Evolutionary conservation across 2,113 vertebrate genomes (phyloP).

Genomic region (Ramphastos sulfuratus): DNA sequence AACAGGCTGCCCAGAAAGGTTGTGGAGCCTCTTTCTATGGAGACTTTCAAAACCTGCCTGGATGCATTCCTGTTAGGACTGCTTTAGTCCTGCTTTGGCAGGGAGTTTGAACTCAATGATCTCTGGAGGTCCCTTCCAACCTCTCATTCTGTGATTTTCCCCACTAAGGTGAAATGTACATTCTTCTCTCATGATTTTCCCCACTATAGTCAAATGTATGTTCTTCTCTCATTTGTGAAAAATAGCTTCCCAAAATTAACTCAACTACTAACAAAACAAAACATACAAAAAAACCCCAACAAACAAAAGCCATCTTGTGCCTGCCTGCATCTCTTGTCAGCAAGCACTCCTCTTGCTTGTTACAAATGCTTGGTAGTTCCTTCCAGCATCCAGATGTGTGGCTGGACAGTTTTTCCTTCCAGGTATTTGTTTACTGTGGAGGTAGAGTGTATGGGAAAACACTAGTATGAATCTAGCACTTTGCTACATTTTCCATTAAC

Average conservation of each 20-base stretch:
- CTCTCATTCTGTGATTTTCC: background rate
- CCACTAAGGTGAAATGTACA: background rate
- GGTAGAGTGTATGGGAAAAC: background rate
- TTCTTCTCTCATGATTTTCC: background rate
- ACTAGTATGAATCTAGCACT: background rate
- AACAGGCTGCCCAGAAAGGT: no score
- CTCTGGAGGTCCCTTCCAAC: no score
- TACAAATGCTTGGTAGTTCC: background rate
- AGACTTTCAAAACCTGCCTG: no score
- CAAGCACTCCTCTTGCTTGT: rapidly evolving
- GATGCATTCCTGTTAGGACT: no score
- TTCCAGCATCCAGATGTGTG: background rate
- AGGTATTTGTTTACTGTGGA: background rate
- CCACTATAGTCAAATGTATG: background rate
- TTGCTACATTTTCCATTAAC: background rate
- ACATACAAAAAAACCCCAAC: no score
- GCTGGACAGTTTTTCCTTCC: background rate
- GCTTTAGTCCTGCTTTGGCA: no score
- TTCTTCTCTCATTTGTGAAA: background rate
- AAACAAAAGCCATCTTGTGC: background rate
- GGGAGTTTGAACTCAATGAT: no score
- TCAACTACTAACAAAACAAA: background rate
- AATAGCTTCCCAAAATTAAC: background rate
- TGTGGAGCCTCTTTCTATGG: no score
- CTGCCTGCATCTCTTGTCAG: background rate